A percentile compares a stretch with the other conserved stretches of the same genome.
Evolutionary conservation across 2,888 invertebrate genomes (phyloP).

Genomic region (Epinotia bilunana): DNA sequence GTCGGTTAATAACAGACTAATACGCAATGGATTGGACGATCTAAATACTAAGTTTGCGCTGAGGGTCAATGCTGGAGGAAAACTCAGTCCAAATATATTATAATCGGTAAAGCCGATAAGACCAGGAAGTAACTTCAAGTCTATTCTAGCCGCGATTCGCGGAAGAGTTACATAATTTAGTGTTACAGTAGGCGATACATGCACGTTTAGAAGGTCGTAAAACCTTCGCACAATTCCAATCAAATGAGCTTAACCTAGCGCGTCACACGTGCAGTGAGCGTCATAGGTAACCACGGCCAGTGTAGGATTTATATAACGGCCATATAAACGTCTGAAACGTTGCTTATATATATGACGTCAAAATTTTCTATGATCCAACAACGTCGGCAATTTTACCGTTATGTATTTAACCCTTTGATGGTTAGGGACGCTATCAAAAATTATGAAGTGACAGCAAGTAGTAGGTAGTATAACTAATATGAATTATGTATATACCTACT

Average conservation of each 20-base stretch:
- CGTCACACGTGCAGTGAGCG: not conserved
- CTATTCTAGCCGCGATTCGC: not conserved
- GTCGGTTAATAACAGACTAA: too few species aligned
- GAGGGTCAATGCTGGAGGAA: not conserved
- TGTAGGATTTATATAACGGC: constrained; percentile 9
- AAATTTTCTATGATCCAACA: too few species aligned
- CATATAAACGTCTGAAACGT: too few species aligned
- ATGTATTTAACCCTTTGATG: too few species aligned
- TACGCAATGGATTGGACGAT: too few species aligned
- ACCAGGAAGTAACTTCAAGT: constrained; percentile 13
- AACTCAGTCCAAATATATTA: not conserved
- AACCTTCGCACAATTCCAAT: constrained; percentile 20
- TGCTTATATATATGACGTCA: too few species aligned
- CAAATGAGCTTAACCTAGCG: constrained; percentile 12
- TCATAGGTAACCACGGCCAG: constrained; percentile 13
- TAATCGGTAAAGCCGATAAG: not conserved
- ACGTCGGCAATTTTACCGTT: too few species aligned
- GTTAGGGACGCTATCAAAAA: too few species aligned
- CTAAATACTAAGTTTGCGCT: too few species aligned
- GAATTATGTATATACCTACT: too few species aligned
- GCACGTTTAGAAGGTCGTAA: constrained; percentile 5
- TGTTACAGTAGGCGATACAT: constrained; percentile 11
- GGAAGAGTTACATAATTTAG: constrained; percentile 15
- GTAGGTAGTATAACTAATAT: too few species aligned
- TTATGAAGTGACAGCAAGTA: too few species aligned